phyloP scores from a whole-genome alignment of 2,888 invertebrate genomes.

The Allophyes oxyacanthae region DNA sequence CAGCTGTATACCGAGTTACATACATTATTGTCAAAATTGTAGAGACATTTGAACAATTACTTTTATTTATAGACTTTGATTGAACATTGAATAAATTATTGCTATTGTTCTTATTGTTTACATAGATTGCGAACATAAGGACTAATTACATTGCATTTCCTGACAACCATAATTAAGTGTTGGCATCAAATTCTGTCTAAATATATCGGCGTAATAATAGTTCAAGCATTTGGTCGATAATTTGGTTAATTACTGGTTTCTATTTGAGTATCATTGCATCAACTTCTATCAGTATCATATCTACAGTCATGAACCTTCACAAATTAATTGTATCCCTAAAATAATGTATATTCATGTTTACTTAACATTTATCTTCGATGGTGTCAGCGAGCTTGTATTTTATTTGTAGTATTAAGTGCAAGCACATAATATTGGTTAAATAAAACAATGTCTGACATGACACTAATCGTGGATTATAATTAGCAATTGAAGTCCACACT shows the following conservation, averaged over 20 bases:
- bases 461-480: neutral
- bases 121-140: too few species aligned
- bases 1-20: neutral
- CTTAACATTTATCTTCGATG: conserved; percentile 43
- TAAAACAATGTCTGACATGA: neutral
- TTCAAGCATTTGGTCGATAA: conserved; percentile 22
- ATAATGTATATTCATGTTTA: conserved; percentile 41
- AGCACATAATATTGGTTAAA: neutral
- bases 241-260: conserved; percentile 39
- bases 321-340: conserved; percentile 42
- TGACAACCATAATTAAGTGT: conserved; percentile 16
- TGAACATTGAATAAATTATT: too few species aligned
- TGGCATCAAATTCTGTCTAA: conserved; percentile 26
- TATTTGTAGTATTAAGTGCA: neutral
- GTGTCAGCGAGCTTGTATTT: conserved; percentile 11
- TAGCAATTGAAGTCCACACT: neutral
- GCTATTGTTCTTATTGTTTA: too few species aligned
- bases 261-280: conserved; percentile 57
- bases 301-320: conserved; percentile 59
- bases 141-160: neutral
- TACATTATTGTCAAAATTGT: neutral
- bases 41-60: neutral
- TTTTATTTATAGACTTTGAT: neutral
- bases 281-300: conserved; percentile 60
- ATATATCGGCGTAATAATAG: conserved; percentile 19